Evolutionary conservation across 2,888 invertebrate species (phyloP), one percentile per base, ranked within the genome.

Genomic region (Drosophila phalerata): DNA sequence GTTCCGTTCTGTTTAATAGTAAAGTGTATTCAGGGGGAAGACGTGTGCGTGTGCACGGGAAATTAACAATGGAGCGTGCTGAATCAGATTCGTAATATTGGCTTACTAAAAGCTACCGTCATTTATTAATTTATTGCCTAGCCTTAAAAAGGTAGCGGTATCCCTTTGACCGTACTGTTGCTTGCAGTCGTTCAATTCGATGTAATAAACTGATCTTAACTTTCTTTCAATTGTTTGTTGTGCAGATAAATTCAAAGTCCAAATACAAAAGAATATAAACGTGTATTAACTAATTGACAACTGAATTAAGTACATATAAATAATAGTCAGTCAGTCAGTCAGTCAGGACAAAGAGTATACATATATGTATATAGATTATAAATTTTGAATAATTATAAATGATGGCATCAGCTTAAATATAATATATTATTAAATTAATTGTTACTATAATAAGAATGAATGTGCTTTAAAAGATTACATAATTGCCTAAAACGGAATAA

Each of bases 41-140:
- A 67, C 57, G 53, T 71, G 88, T 74, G 76, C 85, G 85, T 86
- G 88, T 81, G 85, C 84, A 88, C 77, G 81, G 85, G 85, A 85
- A 85, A 85, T 85, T 88, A 85, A 86, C 68, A 81, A 78, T 76
- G 79, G 61, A 85, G 85, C 88, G 88, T 85, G 85, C 79, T 65
- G 81, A 83, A 88, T 88, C 63, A 63, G 75, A 85, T 78, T 86
- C 77, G 84, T 60, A 83, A 79, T 83, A 81, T 85, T 81, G 77
- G 69, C 85, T 86, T 83, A 75, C 70, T 55, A 62, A 69, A 66
- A 74, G 58, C 77, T 68, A 49, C 57, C 65, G 66, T 65, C 52
- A 63, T 67, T 68, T 73, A 79, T 70, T 76, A 76, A 77, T 81
- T 74, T 86, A 83, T 81, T 74, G 77, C 72, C 34, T 11, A 13